These are phyloP conservation scores for Drosophila tristis DNA, from an alignment of 1,140 invertebrate species.

Conservation along the genomic window DNA sequence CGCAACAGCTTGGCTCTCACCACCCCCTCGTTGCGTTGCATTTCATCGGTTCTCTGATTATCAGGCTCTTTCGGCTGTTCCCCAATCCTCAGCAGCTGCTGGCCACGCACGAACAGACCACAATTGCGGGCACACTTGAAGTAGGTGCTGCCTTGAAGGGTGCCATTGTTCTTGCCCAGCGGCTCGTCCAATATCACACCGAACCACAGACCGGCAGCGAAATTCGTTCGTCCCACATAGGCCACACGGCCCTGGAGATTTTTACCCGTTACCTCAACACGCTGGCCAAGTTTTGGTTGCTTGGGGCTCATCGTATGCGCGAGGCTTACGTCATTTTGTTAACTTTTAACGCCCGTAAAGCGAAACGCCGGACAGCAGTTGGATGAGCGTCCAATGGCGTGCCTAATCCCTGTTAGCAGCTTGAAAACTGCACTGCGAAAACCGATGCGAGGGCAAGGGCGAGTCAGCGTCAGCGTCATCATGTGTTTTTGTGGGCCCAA, in stretches of 20 bases:
- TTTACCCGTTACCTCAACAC: slow-evolving; percentile 92
- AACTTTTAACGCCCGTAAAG: slow-evolving; percentile 20
- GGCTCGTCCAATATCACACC: slow-evolving; percentile 95
- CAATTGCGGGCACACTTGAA: slow-evolving; percentile 93
- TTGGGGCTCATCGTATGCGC: slow-evolving; percentile 72
- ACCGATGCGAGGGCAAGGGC: slow-evolving; percentile 48
- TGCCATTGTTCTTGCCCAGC: slow-evolving; percentile 97
- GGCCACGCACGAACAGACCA: slow-evolving; percentile 93
- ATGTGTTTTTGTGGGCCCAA: slow-evolving; percentile 52
- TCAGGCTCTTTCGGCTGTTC: slow-evolving; percentile 65
- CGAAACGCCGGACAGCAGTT: slow-evolving; percentile 17
- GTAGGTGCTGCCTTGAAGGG: slow-evolving; percentile 92
- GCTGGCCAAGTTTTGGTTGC: slow-evolving; percentile 88
- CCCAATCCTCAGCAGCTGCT: slow-evolving; percentile 89
- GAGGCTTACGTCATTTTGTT: slow-evolving; percentile 72
- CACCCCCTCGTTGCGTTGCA: slow-evolving; percentile 52
- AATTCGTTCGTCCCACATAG: slow-evolving; percentile 92
- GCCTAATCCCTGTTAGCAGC: slow-evolving; percentile 62
- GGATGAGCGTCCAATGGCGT: slow-evolving; percentile 51
- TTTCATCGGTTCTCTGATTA: slow-evolving; percentile 41
- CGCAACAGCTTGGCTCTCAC: slow-evolving; percentile 28
- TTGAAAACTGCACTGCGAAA: slow-evolving; percentile 52
- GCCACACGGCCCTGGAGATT: slow-evolving; percentile 92
- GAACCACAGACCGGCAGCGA: slow-evolving; percentile 95
- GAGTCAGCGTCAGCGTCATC: slow-evolving; percentile 27